Evolutionary conservation across 1,140 invertebrate species (phyloP), one percentile per base, ranked within the genome.

Genomic region (Chymomyza costata): DNA sequence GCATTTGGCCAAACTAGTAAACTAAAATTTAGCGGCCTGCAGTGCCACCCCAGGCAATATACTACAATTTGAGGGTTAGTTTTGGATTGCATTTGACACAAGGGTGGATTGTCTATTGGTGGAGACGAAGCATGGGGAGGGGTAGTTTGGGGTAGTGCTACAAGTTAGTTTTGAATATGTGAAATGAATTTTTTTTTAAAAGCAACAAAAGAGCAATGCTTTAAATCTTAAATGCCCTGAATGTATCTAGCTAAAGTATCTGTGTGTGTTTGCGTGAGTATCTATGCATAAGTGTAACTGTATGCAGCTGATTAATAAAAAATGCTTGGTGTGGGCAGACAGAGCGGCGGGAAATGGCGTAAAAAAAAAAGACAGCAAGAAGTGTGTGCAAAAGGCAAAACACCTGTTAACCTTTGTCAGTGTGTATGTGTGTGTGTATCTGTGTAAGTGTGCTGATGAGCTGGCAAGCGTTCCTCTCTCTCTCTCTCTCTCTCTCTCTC

Each of bases 351-450:
- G n/a, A n/a, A n/a, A n/a, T n/a, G 19, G 32, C 37, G 19, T 13
- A 38, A 41, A 61, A 53, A 46, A 38, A 41, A 61, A 53, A 46
- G 40, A 8, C 21, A 25, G 21, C 21, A 69, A 66, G 46, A 62
- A 48, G 48, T 71, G 68, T 71, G 68, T 52, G 63, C 68, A 54
- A 63, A 63, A 73, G 40, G 16, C 49, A 53, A 76, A 71, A 76
- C 71, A 76, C 71, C 71, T 76, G 71, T 76, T 76, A 71, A 66
- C 57, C 71, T 30, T 25, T 43, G 18, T 32, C 11, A 38, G 15
- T 46, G 8, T 14, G 10, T 28, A 6, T 28, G 31, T 25, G 16
- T 19, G 13, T 31, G 6, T 39, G 21, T 39, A 25, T 39, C 18
- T 32, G 25, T 30, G 32, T 49, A 40, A 46, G 37, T 34, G 34